These are phyloP conservation scores for Catharus bicknelli DNA, from an alignment of 2,113 vertebrate genomes.

Conservation along the genomic window DNA sequence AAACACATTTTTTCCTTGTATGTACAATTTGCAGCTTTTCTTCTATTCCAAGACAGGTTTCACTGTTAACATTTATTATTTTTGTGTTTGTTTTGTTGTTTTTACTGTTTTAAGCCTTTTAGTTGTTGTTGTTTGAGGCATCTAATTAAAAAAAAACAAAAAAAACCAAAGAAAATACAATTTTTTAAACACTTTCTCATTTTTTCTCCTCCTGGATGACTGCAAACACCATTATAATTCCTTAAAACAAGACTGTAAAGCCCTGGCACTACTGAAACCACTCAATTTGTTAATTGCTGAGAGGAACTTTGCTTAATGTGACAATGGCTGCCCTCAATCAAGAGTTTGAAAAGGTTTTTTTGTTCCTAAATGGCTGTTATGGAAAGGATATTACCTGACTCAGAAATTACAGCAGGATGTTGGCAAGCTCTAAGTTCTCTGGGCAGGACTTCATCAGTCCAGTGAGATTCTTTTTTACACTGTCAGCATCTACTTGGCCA, in stretches of 20 bases:
- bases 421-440: background rate
- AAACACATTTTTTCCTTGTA: background rate
- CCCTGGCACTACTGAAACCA: background rate
- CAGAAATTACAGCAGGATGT: constrained; percentile 7
- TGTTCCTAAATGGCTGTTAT: background rate
- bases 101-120: background rate
- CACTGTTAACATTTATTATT: background rate
- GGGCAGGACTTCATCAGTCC: background rate
- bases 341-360: constrained; percentile 7
- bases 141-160: background rate
- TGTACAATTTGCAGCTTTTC: background rate
- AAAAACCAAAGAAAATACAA: background rate
- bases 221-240: background rate
- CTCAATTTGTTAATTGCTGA: constrained; percentile 12
- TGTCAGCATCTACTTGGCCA: constrained; percentile 22
- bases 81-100: background rate
- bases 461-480: background rate
- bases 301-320: background rate
- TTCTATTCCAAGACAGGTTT: background rate
- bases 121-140: background rate
- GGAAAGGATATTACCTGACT: constrained; percentile 25
- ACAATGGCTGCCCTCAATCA: background rate
- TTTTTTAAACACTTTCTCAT: background rate
- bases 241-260: background rate
- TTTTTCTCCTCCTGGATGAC: background rate